Base-by-base conservation (phyloP, 2,797 vertebrate species). In the Pseudomugil gertrudae region DNA sequence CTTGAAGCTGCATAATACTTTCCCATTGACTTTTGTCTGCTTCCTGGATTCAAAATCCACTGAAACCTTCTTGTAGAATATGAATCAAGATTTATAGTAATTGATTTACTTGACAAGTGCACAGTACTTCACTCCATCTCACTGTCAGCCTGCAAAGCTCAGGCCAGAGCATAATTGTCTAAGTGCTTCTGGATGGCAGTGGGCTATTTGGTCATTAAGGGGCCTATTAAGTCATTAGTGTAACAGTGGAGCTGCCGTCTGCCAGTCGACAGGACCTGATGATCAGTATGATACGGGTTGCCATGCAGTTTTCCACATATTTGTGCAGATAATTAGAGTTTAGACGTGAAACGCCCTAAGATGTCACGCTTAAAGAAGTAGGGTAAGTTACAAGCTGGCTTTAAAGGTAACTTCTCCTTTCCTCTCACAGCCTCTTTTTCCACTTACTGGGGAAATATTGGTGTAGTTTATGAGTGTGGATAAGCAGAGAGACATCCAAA, bases 201-300 rank as follows among this genome's bases (percentile, higher is more conserved):
- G 59, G 87, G 84, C 90, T 93, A 93, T 95, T 94, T 92, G 93
- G 93, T 94, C 90, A 92, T 94, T 94, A 93, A 91, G 80, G 76
- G 84, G 78, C 78, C 91, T 90, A 93, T 93, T 93, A 94, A 92
- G 91, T 94, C 84, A 93, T 94, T 94, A 94, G 85, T 84, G 87
- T 78, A 82, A 89, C 83, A 87, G 87, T 86, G 85, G 87, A 87
- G 89, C 90, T 72, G 85, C 88, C 85, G 84, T 90, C 83, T 85
- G 89, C 83, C 78, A 71, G 86, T 89, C 71, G 62, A 83, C 73
- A 5, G 77, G 54, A 83, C 79, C 88, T 80, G 84, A 79, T 91
- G 91, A 94, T 92, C 85, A 43, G 43, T 69, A 86, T 58, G 87
- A 92, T 92, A 90, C 62, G 57, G 64, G 86, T 80, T 80, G 83